Conservation (phyloP, 1,140 invertebrate species). For the Alviniconcha marisindica region DNA sequence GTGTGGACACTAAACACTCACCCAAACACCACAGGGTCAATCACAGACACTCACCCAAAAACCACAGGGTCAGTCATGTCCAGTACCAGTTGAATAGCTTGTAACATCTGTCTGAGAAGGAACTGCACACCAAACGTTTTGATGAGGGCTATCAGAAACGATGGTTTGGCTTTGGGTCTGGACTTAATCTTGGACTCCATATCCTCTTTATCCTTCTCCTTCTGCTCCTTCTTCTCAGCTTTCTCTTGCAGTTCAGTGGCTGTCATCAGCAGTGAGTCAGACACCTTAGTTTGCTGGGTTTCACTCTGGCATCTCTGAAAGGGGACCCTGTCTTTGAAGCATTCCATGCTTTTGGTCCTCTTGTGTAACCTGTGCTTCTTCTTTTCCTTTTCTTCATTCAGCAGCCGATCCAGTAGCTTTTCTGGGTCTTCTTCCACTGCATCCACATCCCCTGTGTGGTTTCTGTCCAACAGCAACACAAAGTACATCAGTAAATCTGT, state of each 20-base stretch:
- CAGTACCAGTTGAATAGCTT: too few species aligned
- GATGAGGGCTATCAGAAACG: not conserved
- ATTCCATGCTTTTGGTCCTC: slow-evolving; percentile 8
- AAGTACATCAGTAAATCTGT: not conserved
- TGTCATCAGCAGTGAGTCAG: not conserved
- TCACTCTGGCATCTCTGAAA: not conserved
- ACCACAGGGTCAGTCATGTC: not conserved
- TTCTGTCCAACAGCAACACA: not conserved
- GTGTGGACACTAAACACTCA: too few species aligned
- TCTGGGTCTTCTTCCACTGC: not conserved
- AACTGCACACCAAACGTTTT: not conserved
- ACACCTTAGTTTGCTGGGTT: not conserved
- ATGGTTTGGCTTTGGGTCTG: not conserved
- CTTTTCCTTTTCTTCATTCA: not conserved
- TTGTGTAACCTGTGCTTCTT: not conserved
- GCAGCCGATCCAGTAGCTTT: not conserved
- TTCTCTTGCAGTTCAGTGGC: not conserved
- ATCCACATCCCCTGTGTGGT: not conserved
- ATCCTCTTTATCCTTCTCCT: not conserved
- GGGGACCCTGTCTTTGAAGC: not conserved
- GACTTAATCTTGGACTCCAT: not conserved
- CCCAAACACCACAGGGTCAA: too few species aligned
- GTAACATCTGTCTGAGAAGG: not conserved
- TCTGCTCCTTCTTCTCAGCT: not conserved
- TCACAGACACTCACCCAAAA: not conserved